Conservation (phyloP, 2,888 invertebrate species). For the Chalcosyrphus nemorum region DNA sequence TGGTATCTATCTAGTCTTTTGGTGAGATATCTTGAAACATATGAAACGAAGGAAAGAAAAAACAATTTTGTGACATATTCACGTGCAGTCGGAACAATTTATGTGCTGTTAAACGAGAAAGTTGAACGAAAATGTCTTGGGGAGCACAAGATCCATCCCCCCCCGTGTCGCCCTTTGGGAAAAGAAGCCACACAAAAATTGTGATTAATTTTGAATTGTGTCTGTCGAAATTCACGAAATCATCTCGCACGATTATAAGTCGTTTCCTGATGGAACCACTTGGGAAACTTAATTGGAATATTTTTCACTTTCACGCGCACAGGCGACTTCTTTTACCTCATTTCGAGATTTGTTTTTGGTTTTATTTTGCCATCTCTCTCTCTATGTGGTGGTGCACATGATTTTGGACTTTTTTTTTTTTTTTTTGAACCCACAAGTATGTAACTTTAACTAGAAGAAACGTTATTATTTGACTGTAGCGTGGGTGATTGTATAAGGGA, state of each 20-base stretch:
- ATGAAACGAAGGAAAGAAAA: conserved; percentile 43
- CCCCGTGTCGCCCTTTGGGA: conserved; percentile 41
- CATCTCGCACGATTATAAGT: conserved; percentile 74
- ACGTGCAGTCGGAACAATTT: conserved; percentile 71
- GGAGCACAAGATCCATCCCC: conserved; percentile 18
- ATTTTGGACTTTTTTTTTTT: background rate
- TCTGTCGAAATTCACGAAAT: conserved; percentile 75
- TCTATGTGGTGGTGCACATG: background rate
- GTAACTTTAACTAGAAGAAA: background rate
- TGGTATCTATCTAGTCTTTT: conserved; percentile 15
- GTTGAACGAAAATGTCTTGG: conserved; percentile 59
- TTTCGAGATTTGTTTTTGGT: background rate
- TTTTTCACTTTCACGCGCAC: conserved; percentile 81
- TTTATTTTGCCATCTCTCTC: too few relatives aligned
- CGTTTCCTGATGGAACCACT: conserved; percentile 71
- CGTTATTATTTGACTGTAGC: background rate
- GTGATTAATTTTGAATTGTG: conserved; percentile 74
- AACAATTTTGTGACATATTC: conserved; percentile 68
- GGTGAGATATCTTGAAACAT: conserved; percentile 8
- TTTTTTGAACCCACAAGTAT: background rate
- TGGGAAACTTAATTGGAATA: conserved; percentile 78
- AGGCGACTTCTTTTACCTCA: conserved; percentile 33
- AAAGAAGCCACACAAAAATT: conserved; percentile 70
- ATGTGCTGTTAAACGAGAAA: conserved; percentile 71
- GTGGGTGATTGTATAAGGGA: background rate